A percentile compares a stretch with the other conserved stretches of the same genome.
Evolutionary conservation across 1,140 invertebrate species (phyloP).

Genomic region (Batillaria attramentaria): DNA sequence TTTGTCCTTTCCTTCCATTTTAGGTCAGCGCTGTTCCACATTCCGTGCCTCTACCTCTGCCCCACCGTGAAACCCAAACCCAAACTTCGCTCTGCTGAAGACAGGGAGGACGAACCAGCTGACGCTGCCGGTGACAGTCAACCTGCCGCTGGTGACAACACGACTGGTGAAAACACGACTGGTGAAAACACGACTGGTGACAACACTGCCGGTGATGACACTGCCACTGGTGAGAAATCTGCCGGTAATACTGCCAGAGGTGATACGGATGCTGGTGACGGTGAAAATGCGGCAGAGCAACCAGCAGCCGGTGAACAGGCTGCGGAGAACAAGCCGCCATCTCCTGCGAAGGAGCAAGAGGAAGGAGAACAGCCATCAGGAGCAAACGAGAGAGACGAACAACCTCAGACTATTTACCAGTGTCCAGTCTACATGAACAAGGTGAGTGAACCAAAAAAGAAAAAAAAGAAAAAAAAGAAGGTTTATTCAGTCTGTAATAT

Average conservation of each 20-base stretch:
- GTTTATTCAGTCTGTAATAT: too few species aligned
- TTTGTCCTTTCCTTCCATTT: neutral
- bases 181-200: neutral
- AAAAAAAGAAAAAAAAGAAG: too few species aligned
- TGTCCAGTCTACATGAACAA: too few species aligned
- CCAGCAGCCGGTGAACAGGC: neutral
- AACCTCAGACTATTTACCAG: too few species aligned
- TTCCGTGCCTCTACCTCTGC: slow-evolving; percentile 35
- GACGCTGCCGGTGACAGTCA: neutral
- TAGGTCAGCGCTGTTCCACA: slow-evolving; percentile 22
- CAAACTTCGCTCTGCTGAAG: neutral
- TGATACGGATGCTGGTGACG: neutral
- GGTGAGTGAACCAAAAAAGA: too few species aligned
- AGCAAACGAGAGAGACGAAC: slow-evolving; percentile 38
- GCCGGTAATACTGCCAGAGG: neutral
- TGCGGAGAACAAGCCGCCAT: neutral
- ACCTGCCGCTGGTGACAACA: neutral
- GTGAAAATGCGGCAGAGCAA: neutral
- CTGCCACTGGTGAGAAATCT: neutral
- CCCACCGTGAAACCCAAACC: slow-evolving; percentile 27
- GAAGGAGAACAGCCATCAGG: slow-evolving; percentile 17
- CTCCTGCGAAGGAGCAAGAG: slow-evolving; percentile 7
- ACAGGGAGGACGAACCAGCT: neutral
- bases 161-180: too few species aligned
- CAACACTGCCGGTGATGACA: neutral